These are phyloP conservation scores for Nineta flava DNA, from an alignment of 2,888 invertebrate species.

Conservation along the genomic window DNA sequence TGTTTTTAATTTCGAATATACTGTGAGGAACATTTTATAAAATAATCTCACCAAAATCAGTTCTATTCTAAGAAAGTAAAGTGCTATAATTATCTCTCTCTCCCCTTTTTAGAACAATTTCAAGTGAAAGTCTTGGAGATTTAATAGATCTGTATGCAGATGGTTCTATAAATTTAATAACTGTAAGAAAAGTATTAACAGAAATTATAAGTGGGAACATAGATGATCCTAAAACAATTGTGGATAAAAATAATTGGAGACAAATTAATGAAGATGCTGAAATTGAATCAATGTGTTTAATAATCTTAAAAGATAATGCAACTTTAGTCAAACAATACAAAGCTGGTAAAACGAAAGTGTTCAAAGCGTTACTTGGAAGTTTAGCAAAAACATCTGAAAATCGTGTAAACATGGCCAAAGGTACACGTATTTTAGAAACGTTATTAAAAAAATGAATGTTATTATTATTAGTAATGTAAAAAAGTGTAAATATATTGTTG, in stretches of 20 bases:
- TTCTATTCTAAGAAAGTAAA: too few relatives aligned
- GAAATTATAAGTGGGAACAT: slow-evolving; percentile 27
- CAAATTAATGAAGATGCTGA: slow-evolving; percentile 43
- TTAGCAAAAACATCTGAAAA: slow-evolving; percentile 40
- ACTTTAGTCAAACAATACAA: slow-evolving; percentile 49
- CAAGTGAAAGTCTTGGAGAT: slow-evolving; percentile 38
- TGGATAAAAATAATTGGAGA: slow-evolving; percentile 43
- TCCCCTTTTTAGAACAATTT: slow-evolving; percentile 29
- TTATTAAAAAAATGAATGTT: slow-evolving; percentile 34
- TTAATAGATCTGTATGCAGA: slow-evolving; percentile 41
- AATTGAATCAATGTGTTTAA: slow-evolving; percentile 41
- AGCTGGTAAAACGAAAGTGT: slow-evolving; percentile 51
- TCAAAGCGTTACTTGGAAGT: slow-evolving; percentile 45
- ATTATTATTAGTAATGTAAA: background rate
- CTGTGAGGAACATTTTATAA: too few relatives aligned
- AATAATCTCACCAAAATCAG: too few relatives aligned
- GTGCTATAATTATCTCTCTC: background rate
- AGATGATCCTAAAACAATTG: slow-evolving; percentile 32
- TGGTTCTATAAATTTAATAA: slow-evolving; percentile 43
- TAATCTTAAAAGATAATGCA: slow-evolving; percentile 45
- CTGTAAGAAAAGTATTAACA: slow-evolving; percentile 34
- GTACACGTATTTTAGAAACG: slow-evolving; percentile 41
- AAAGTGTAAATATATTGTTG: background rate
- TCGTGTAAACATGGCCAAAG: slow-evolving; percentile 50
- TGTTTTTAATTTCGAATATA: too few relatives aligned